A percentile compares a stretch with the other conserved stretches of the same genome.
phyloP scores from a whole-genome alignment of 92 coral and sea anemone genomes.

The Actinernus sp. region DNA sequence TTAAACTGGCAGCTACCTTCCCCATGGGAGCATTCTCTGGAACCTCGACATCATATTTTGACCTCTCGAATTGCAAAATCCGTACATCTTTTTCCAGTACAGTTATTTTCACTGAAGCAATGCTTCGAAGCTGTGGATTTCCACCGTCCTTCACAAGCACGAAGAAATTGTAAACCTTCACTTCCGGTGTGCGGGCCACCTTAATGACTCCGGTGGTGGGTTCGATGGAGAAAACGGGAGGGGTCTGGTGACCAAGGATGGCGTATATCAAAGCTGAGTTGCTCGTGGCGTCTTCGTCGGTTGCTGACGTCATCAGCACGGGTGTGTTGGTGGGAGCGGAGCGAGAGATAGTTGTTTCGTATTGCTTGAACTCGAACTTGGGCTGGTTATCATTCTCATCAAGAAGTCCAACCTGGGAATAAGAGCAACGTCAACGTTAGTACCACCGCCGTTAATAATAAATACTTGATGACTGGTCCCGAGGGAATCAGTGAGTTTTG shows the following conservation, averaged over 20 bases:
- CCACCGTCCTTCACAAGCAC: conserved; percentile 92
- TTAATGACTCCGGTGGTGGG: conserved; percentile 68
- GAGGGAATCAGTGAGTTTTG: no score
- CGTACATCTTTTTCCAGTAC: conserved; percentile 65
- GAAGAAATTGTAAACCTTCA: conserved; percentile 80
- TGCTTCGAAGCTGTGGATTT: conserved; percentile 65
- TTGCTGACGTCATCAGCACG: conserved; percentile 86
- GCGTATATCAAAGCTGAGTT: conserved; percentile 84
- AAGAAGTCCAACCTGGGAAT: conserved; percentile 65
- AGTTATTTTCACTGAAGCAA: conserved; percentile 66
- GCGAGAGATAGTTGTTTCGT: conserved; percentile 85
- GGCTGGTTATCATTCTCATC: conserved; percentile 99
- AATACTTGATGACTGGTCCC: no score
- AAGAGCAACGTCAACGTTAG: not conserved
- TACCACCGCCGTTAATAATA: no score
- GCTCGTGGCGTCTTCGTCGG: conserved; percentile 86
- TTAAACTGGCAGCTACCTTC: conserved; percentile 34
- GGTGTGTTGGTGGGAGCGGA: conserved; percentile 67
- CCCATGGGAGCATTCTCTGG: conserved; percentile 51
- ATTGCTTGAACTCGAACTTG: conserved; percentile 74
- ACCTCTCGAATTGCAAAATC: conserved; percentile 74
- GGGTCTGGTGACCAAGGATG: conserved; percentile 96
- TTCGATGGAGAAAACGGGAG: conserved; percentile 87
- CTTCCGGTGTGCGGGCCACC: conserved; percentile 80
- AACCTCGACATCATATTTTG: conserved; percentile 70